Percentiles rank a stretch among this genome's conserved stretches.
Evolutionary conservation across 2,888 invertebrate species (phyloP).

Genomic region (Cryptocephalus primarius): DNA sequence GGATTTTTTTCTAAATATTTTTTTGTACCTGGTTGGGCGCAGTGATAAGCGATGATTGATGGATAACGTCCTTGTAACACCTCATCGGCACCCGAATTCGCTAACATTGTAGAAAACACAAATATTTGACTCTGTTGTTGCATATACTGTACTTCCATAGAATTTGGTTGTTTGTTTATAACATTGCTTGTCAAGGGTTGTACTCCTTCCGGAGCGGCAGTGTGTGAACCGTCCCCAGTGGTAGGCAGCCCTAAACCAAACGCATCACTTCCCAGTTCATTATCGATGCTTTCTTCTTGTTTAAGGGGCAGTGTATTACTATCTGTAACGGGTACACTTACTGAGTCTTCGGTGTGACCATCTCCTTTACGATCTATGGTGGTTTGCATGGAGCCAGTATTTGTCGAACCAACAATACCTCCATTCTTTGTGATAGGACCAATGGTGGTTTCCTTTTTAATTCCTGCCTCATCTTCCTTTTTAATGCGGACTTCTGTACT

Average conservation of each 20-base stretch:
- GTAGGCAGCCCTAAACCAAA: constrained; percentile 29
- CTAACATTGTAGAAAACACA: constrained; percentile 89
- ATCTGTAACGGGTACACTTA: constrained; percentile 16
- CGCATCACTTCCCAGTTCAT: constrained; percentile 32
- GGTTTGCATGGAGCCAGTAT: constrained; percentile 34
- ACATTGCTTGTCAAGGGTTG: constrained; percentile 69
- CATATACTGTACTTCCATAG: constrained; percentile 79
- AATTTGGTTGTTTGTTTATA: constrained; percentile 66
- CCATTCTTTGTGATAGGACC: constrained; percentile 36
- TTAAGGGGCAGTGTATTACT: constrained; percentile 27
- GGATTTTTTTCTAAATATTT: constrained; percentile 93
- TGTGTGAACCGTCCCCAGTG: constrained; percentile 24
- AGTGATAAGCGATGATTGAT: constrained; percentile 89
- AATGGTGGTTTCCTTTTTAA: constrained; percentile 32
- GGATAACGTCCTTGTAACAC: constrained; percentile 82
- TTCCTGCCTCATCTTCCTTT: constrained; percentile 32
- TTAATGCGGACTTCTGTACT: constrained; percentile 34
- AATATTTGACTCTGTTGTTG: constrained; percentile 97
- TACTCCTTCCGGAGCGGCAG: constrained; percentile 48
- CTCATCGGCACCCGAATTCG: constrained; percentile 90
- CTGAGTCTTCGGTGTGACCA: constrained; percentile 18
- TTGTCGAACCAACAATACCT: constrained; percentile 36
- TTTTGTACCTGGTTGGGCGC: constrained; percentile 90
- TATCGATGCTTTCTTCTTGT: constrained; percentile 33
- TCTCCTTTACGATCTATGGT: constrained; percentile 31